Percentiles rank a stretch among this genome's conserved stretches.
phyloP scores from a whole-genome alignment of 2,888 invertebrate genomes.

The Drosophila putrida region DNA sequence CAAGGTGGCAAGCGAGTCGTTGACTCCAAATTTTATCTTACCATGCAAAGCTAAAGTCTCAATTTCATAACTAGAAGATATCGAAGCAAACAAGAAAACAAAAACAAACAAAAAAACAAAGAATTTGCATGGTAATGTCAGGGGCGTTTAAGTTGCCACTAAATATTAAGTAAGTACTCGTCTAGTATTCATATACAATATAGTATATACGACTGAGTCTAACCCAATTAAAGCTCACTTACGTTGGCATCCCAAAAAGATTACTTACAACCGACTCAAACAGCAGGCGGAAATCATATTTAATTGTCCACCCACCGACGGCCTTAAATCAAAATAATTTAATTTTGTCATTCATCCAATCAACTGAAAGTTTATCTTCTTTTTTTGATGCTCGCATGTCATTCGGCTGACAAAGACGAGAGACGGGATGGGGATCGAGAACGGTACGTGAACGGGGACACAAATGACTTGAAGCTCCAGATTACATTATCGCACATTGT shows the following conservation, averaged over 20 bases:
- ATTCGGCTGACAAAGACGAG: constrained; percentile 19
- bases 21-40: constrained; percentile 38
- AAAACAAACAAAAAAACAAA: constrained; percentile 1
- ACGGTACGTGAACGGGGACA: constrained; percentile 2
- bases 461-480: constrained; percentile 39
- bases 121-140: constrained; percentile 51
- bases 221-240: constrained; percentile 52
- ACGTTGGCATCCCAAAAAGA: constrained; percentile 17
- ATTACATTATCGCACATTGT: constrained; percentile 47
- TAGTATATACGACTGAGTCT: constrained; percentile 17
- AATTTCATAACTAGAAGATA: background rate
- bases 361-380: constrained; percentile 65
- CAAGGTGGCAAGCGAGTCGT: constrained; percentile 52
- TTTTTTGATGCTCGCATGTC: constrained; percentile 49
- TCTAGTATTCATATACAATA: background rate
- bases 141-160: constrained; percentile 44
- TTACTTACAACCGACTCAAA: constrained; percentile 42
- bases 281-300: constrained; percentile 74
- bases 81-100: constrained; percentile 1
- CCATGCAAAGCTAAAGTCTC: background rate
- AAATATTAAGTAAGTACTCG: background rate
- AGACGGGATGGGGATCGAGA: background rate
- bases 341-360: constrained; percentile 79
- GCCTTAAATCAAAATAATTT: constrained; percentile 78
- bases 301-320: constrained; percentile 80